A percentile compares a stretch with the other conserved stretches of the same genome.
Conservation (phyloP, 2,797 vertebrate species). For the Trematomus bernacchii region DNA sequence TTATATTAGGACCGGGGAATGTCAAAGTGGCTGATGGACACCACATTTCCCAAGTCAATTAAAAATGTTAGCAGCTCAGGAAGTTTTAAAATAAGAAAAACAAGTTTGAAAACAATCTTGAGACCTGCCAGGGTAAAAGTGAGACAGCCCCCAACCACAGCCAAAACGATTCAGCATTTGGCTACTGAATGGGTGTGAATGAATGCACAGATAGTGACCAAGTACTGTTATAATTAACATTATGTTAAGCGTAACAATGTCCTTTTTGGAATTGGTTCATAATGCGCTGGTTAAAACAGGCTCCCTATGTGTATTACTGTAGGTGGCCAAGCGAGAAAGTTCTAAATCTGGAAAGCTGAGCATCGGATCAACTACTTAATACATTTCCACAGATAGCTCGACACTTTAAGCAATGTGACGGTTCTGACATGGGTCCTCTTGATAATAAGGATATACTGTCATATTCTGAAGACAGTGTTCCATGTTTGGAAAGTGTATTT, state of each 20-base stretch:
- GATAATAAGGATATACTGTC: slow-evolving; percentile 69
- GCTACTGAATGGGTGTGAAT: slow-evolving; percentile 33
- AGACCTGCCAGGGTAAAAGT: slow-evolving; percentile 47
- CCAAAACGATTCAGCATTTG: slow-evolving; percentile 39
- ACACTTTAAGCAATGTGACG: slow-evolving; percentile 60
- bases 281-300: slow-evolving; percentile 22
- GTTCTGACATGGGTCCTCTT: slow-evolving; percentile 68
- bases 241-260: slow-evolving; percentile 1
- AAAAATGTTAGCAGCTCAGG: slow-evolving; percentile 35
- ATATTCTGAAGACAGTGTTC: slow-evolving; percentile 47
- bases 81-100: slow-evolving; percentile 42
- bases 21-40: slow-evolving; percentile 39
- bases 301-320: slow-evolving; percentile 2
- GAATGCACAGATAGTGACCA: slow-evolving; percentile 4
- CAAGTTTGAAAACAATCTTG: slow-evolving; percentile 46
- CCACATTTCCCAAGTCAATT: slow-evolving; percentile 37
- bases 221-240: slow-evolving; percentile 35
- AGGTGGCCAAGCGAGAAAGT: slow-evolving; percentile 23
- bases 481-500: slow-evolving; percentile 70
- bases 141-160: slow-evolving; percentile 26
- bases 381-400: slow-evolving; percentile 63
- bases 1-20: slow-evolving; percentile 21
- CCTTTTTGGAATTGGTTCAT: slow-evolving; percentile 13
- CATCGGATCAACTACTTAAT: slow-evolving; percentile 59
- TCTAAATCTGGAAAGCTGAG: slow-evolving; percentile 37